Evolutionary conservation across 1,140 invertebrate species (phyloP).

Genomic region (Sycophila sp.): DNA sequence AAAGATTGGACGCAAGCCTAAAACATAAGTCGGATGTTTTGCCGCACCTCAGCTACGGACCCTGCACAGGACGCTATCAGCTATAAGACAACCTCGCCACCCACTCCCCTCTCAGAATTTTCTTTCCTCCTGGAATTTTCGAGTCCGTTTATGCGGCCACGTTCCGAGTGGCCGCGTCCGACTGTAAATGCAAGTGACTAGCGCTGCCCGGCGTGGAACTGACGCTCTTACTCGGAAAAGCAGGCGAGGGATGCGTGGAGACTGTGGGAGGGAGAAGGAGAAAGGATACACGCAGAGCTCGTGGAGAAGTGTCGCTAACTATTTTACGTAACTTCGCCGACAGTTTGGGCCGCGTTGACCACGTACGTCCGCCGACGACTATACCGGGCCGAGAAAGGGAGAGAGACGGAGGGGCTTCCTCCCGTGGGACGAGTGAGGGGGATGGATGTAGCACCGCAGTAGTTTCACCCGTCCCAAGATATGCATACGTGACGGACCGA

Average conservation of each 20-base stretch:
- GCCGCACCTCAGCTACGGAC: constrained; percentile 60
- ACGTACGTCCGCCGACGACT: constrained; percentile 62
- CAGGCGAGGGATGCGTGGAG: background rate
- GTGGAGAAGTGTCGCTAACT: constrained; percentile 66
- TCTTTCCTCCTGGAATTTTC: constrained; percentile 8
- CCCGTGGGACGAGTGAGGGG: constrained; percentile 59
- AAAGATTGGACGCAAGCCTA: constrained; percentile 41
- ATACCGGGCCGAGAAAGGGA: constrained; percentile 54
- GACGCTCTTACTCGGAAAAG: constrained; percentile 25
- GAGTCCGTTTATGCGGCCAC: constrained; percentile 14
- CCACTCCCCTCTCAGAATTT: constrained; percentile 28
- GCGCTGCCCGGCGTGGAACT: constrained; percentile 44
- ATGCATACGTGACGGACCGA: constrained; percentile 67
- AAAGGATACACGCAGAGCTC: constrained; percentile 40
- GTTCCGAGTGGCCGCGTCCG: constrained; percentile 17
- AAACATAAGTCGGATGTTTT: constrained; percentile 11
- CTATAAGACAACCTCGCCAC: no score
- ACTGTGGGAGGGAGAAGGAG: background rate
- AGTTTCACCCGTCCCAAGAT: constrained; percentile 59
- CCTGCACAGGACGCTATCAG: no score
- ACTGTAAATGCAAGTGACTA: constrained; percentile 40
- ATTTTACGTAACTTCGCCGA: constrained; percentile 68
- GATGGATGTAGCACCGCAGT: constrained; percentile 31
- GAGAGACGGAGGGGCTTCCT: constrained; percentile 41
- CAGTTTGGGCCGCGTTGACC: constrained; percentile 67